phyloP scores from a whole-genome alignment of 2,113 vertebrate genomes.

The Anarhynchus alexandrinus region DNA sequence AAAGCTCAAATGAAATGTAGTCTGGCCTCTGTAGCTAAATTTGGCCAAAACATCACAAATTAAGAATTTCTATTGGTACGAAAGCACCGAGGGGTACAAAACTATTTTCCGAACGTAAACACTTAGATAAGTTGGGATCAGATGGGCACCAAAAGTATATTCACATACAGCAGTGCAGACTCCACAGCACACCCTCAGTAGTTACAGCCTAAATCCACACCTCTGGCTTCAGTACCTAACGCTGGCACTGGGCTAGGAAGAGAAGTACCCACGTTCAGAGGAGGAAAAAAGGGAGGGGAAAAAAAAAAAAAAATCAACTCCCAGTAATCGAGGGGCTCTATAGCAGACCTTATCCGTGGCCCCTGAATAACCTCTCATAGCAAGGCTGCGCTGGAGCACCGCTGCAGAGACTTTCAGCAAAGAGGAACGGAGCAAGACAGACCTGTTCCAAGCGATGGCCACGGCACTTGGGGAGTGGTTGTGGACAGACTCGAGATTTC shows the following conservation, averaged over 20 bases:
- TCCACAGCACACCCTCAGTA: neutral
- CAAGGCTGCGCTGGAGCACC: neutral
- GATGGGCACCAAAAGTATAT: neutral
- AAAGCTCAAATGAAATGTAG: neutral
- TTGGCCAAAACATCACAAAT: neutral
- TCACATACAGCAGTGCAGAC: neutral
- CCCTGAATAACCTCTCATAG: neutral
- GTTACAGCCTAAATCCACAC: neutral
- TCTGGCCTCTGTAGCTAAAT: neutral
- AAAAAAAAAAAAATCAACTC: neutral
- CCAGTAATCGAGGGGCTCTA: neutral
- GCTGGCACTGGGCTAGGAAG: neutral
- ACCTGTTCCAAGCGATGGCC: neutral
- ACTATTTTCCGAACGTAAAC: neutral
- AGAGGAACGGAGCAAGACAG: neutral
- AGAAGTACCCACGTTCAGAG: neutral
- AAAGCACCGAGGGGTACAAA: neutral
- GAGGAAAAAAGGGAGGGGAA: no score
- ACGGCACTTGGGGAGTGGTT: fast-evolving
- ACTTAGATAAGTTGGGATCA: neutral
- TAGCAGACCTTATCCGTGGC: neutral
- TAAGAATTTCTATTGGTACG: neutral
- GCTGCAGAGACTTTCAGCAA: neutral
- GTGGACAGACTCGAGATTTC: neutral
- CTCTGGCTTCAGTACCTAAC: neutral